Percentiles rank a stretch among this genome's conserved stretches.
Evolutionary conservation across 2,888 invertebrate genomes (phyloP).

Genomic region (Drosophila neonasuta): DNA sequence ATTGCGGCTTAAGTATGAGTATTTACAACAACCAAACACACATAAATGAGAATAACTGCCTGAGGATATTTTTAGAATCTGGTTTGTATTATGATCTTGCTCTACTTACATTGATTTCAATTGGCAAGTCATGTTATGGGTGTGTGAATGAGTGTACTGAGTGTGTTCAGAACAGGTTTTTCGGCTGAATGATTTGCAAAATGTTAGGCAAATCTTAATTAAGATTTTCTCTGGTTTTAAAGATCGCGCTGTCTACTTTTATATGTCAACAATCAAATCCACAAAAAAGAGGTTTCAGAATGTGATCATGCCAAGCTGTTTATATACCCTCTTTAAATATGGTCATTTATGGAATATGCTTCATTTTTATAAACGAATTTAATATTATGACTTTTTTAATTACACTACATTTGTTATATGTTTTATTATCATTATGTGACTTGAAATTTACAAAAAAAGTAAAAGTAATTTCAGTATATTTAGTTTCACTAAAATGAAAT

Average conservation of each 20-base stretch:
- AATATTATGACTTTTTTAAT: no score
- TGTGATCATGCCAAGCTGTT: background rate
- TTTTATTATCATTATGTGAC: no score
- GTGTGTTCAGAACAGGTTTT: constrained; percentile 41
- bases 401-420: no score
- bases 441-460: no score
- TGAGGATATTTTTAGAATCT: constrained; percentile 20
- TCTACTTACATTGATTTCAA: constrained; percentile 39
- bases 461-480: no score
- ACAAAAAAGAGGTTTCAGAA: background rate
- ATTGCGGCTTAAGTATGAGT: background rate
- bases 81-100: constrained; percentile 27
- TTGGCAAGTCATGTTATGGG: constrained; percentile 39
- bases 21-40: constrained; percentile 1
- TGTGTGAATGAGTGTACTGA: constrained; percentile 31
- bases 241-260: constrained; percentile 31
- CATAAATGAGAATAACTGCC: constrained; percentile 19
- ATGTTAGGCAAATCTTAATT: constrained; percentile 34
- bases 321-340: constrained; percentile 6
- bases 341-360: no score
- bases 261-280: constrained; percentile 51
- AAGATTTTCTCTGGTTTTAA: constrained; percentile 27
- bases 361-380: no score
- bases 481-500: no score
- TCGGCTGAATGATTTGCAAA: constrained; percentile 31